phyloP scores from a whole-genome alignment of 2,113 vertebrate species.

The Ptychochromis oligacanthus region DNA sequence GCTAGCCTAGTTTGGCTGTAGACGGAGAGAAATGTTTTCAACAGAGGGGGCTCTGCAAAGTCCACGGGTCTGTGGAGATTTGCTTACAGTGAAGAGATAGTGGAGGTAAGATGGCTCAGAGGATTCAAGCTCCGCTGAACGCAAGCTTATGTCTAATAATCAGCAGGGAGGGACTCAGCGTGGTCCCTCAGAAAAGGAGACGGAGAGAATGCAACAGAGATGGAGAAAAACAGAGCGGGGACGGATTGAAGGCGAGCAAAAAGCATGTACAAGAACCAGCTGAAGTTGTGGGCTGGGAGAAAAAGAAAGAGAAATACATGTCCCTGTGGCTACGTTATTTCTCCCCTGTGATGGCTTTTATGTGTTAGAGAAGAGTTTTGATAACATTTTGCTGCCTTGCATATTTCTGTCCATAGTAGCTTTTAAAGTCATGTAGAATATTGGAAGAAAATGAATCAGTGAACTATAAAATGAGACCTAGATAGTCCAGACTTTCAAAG shows the following conservation, averaged over 20 bases:
- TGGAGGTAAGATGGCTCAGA: constrained; percentile 76
- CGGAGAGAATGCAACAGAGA: constrained; percentile 28
- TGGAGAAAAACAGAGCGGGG: constrained; percentile 40
- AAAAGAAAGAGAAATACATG: constrained; percentile 1
- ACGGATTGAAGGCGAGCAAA: constrained; percentile 41
- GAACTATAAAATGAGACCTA: constrained; percentile 14
- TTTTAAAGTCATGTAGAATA: constrained; percentile 34
- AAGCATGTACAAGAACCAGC: constrained; percentile 22
- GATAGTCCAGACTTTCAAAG: constrained; percentile 37
- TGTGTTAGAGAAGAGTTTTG: constrained; percentile 46
- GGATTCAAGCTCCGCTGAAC: constrained; percentile 77
- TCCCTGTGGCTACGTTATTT: constrained; percentile 55
- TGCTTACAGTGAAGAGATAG: constrained; percentile 69
- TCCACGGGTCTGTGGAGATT: constrained; percentile 70
- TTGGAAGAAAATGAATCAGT: constrained; percentile 36
- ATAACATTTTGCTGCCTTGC: constrained; percentile 56
- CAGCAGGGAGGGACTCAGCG: constrained; percentile 72
- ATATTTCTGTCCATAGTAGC: constrained; percentile 50
- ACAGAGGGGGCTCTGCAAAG: constrained; percentile 39
- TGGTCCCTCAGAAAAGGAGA: constrained; percentile 50
- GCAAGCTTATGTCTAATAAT: constrained; percentile 77
- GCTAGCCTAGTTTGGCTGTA: constrained; percentile 55
- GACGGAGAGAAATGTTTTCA: constrained; percentile 49
- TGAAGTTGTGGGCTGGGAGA: constrained; percentile 6
- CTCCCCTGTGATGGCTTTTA: constrained; percentile 49